Conservation (phyloP, 2,113 vertebrate genomes). For the Tenebrosternarchus preto region DNA sequence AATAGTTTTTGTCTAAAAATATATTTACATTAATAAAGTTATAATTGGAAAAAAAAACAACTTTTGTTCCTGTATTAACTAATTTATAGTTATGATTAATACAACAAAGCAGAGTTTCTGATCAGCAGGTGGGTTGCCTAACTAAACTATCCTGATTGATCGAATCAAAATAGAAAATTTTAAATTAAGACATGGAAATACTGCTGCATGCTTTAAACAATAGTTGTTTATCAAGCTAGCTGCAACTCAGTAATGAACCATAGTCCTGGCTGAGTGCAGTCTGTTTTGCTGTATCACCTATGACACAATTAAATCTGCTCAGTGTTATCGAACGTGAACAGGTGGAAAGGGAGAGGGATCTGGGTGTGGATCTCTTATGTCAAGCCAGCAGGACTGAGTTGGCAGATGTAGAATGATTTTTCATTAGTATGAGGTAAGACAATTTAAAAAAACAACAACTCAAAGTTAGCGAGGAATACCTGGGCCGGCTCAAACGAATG, state of each 20-base stretch:
- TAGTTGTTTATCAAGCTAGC: too few species aligned
- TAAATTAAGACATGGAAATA: too few species aligned
- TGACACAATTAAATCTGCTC: too few species aligned
- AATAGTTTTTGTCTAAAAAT: constrained; percentile 66
- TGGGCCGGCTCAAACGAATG: constrained; percentile 46
- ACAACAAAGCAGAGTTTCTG: background rate
- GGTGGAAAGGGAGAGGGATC: too few species aligned
- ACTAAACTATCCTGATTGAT: too few species aligned
- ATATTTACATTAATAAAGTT: constrained; percentile 65
- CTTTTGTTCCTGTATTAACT: background rate
- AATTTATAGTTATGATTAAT: constrained; percentile 16
- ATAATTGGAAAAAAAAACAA: constrained; percentile 24
- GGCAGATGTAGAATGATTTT: constrained; percentile 40
- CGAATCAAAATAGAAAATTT: too few species aligned
- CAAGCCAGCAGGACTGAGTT: background rate
- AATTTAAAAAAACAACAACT: constrained; percentile 47
- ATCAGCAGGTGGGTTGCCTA: background rate
- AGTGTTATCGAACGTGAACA: background rate
- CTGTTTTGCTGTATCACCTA: too few species aligned
- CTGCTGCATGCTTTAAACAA: too few species aligned
- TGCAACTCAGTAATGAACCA: too few species aligned
- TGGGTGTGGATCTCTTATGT: background rate
- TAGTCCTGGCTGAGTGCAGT: too few species aligned
- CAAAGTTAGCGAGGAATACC: constrained; percentile 54
- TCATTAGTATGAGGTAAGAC: constrained; percentile 23